Base-by-base conservation (phyloP, 2,797 vertebrate species). In the Merluccius polli region DNA sequence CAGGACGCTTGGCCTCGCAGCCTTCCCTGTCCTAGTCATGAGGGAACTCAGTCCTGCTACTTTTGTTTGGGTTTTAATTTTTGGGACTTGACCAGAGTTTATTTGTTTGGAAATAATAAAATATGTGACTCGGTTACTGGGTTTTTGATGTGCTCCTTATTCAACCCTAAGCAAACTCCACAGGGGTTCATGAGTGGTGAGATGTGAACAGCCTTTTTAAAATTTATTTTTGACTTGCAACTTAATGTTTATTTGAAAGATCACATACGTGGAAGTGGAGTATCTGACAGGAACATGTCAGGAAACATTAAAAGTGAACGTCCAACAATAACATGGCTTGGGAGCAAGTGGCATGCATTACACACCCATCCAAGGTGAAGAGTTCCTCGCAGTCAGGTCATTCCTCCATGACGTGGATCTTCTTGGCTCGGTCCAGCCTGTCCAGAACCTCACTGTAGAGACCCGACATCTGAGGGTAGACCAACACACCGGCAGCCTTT, bases 101-200 rank as follows among this genome's bases (percentile, higher is more conserved):
- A 93, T 94, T 95, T 94, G 92, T 94, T 94, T 94, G 93, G 87
- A 93, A 94, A 93, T 94, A 89, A 86, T 87, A 95, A 95, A 95
- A 94, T 92, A 92, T 93, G 93, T 95, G 94, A 94, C 91, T 94
- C 93, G 91, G 92, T 93, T 93, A 93, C 89, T 65, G 59, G 59
- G 82, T 92, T 91, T 89, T 92, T 78, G 84, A 92, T 85, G 91
- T 91, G 83, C 85, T 89, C 87, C 81, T 93, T 89, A 83, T 94
- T 92, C 83, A 70, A 72, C 73, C 84, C 81, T 52, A 75, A 84
- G 52, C 74, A 81, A 65, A 65, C 59, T 65, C 52, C 52, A 63
- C 52, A 27, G 52, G 41, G 52, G 52, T 63, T 63, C 59, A 12
- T 27, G 52, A n/a, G 76, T 29, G 41, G 63, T 15, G 2, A 2